Conservation (phyloP, 92 coral and sea anemone species). For the Zoanthus sansibaricus region DNA sequence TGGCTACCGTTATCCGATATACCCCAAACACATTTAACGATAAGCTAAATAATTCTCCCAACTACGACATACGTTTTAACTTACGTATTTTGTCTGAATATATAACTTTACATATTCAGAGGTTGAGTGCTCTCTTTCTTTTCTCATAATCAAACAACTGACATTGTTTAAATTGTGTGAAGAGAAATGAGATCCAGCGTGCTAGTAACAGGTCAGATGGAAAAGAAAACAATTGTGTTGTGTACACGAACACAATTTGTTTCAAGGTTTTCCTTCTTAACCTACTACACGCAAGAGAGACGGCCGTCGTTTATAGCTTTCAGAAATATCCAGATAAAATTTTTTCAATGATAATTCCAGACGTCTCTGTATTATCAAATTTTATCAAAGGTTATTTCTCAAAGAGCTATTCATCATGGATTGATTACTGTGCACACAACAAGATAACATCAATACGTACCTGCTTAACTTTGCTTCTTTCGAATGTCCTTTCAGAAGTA, state of each 20-base stretch:
- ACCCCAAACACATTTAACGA: background rate
- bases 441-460: slow-evolving; percentile 12
- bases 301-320: background rate
- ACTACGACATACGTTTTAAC: background rate
- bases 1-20: background rate
- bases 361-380: slow-evolving; percentile 41
- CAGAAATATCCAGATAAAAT: slow-evolving; percentile 26
- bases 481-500: background rate
- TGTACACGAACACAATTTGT: background rate
- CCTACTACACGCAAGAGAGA: background rate
- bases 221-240: slow-evolving; percentile 25
- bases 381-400: slow-evolving; percentile 29
- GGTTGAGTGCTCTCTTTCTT: background rate
- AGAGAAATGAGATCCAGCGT: background rate
- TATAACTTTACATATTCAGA: background rate
- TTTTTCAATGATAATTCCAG: slow-evolving; percentile 6
- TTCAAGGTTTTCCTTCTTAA: background rate
- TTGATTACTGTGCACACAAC: background rate
- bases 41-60: background rate
- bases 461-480: background rate
- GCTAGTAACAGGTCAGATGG: background rate
- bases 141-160: background rate
- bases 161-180: background rate
- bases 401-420: background rate
- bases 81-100: background rate